Conservation (phyloP, 2,797 vertebrate species). For the Tragelaphus eurycerus region DNA sequence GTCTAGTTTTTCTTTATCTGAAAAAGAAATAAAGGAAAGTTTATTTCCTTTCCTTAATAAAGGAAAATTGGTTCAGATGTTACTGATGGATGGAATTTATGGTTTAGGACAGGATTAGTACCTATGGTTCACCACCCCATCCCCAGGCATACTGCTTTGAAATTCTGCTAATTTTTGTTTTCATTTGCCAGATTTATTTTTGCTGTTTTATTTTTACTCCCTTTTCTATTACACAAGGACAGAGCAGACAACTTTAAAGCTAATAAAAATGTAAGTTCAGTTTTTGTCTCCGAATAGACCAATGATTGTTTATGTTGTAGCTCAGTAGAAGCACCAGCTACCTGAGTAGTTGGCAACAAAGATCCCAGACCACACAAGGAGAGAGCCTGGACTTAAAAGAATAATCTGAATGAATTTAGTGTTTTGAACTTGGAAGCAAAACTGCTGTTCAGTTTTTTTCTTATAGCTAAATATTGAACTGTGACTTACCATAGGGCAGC, state of each 20-base stretch:
- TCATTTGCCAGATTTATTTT: background rate
- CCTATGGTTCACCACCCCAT: background rate
- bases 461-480: background rate
- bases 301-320: background rate
- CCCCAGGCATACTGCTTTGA: background rate
- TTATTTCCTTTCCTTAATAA: too few species aligned
- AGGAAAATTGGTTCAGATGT: background rate
- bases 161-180: background rate
- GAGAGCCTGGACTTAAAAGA: background rate
- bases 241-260: background rate
- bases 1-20: background rate
- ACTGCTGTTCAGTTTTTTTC: background rate
- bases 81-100: background rate
- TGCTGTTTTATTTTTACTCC: background rate
- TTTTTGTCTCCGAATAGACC: background rate
- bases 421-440: slow-evolving; percentile 22
- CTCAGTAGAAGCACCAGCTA: background rate
- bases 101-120: background rate
- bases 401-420: background rate
- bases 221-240: background rate
- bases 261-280: background rate
- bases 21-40: background rate
- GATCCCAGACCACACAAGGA: background rate
- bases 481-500: background rate
- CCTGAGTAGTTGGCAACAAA: background rate